Base-by-base conservation (phyloP, 2,113 vertebrate species). In the Poeciliopsis occidentalis region DNA sequence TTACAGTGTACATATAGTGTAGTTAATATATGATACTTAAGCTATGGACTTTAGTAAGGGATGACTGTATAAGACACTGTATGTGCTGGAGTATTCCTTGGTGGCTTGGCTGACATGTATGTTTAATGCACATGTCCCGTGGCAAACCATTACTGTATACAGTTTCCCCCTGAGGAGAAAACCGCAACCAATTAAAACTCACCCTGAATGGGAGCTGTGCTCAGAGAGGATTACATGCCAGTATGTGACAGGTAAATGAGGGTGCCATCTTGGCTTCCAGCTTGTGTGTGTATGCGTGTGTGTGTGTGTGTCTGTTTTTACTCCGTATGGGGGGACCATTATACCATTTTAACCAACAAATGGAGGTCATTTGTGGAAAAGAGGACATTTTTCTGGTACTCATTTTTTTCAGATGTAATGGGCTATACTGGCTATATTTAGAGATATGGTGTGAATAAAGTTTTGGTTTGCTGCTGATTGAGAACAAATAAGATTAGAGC, bases 161-260 rank as follows among this genome's bases (percentile, higher is more conserved):
- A 71, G 47, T 76, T 71, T 67, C 27, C 60, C 64, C 83, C 84
- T 74, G 75, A 0, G 10, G 85, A 82, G 85, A 85, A 57, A 80
- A 19, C 47, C 73, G 83, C 67, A 68, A 75, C 87, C 89, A 92
- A 92, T 92, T 91, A 92, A 88, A 90, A 80, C 44, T 69, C 76
- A 71, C 71, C 67, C 47, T 69, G 71, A 78, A 67, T 67, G 57
- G 75, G 66, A 78, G 78, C 39, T 44, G 62, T 63, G 79, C 69
- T 73, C 15, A 19, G 29, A 79, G 71, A 78, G 60, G 39, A 76
- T 75, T 37, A 60, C 11, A 34, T 7, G 31, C 41, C 68, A 69
- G 61, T 61, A 61, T 37, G 57, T 87, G 85, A 86, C 79, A 83
- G 81, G 81, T 71, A 80, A 70, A 85, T 71, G 84, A 37, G 62